These are phyloP conservation scores for Choreutis nemorana DNA, from an alignment of 2,888 invertebrate genomes.

Conservation along the genomic window DNA sequence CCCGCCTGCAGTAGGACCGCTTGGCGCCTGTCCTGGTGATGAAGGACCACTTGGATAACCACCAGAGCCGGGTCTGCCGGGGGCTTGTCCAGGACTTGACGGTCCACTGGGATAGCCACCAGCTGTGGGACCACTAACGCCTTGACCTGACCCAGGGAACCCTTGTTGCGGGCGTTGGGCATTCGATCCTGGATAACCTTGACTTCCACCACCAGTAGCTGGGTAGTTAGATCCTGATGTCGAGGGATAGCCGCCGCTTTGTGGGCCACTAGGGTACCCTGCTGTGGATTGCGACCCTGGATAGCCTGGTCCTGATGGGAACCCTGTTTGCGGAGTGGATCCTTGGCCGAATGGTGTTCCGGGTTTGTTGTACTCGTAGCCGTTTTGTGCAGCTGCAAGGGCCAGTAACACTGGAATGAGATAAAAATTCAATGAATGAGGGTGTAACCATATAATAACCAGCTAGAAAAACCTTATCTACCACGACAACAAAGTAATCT, in stretches of 20 bases:
- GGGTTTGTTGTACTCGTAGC: conserved; percentile 79
- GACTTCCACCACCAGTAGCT: conserved; percentile 11
- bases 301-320: conserved; percentile 24
- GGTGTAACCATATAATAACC: not conserved
- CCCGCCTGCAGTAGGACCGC: not conserved
- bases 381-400: conserved; percentile 64
- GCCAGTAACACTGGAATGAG: conserved; percentile 47
- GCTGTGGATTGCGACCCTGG: conserved; percentile 31
- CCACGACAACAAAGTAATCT: conserved; percentile 7
- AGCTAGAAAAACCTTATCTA: conserved; percentile 9
- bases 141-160: conserved; percentile 24
- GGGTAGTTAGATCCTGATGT: conserved; percentile 26
- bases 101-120: conserved; percentile 8
- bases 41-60: conserved; percentile 6
- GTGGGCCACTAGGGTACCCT: conserved; percentile 24
- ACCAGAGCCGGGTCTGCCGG: conserved; percentile 11
- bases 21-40: conserved; percentile 12
- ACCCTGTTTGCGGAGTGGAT: conserved; percentile 30
- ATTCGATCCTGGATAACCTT: conserved; percentile 25
- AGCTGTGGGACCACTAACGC: conserved; percentile 12
- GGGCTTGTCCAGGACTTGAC: conserved; percentile 10
- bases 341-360: conserved; percentile 63
- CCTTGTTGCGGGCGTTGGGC: conserved; percentile 21
- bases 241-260: conserved; percentile 24
- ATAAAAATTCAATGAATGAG: not conserved